These are phyloP conservation scores for Tetragonula carbonaria DNA, from an alignment of 2,888 invertebrate species.

Conservation along the genomic window DNA sequence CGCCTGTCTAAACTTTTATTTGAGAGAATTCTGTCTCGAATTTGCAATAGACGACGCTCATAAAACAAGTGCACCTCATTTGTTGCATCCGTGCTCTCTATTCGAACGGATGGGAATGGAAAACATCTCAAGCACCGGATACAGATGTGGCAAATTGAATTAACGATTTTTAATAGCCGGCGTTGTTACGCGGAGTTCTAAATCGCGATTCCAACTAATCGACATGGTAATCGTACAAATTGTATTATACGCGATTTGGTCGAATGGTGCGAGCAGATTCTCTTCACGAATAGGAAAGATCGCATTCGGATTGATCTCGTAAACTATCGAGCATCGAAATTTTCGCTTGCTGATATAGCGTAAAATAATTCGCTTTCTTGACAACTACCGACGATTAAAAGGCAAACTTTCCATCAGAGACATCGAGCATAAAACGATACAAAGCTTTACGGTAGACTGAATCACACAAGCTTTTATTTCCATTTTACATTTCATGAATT, in stretches of 20 bases:
- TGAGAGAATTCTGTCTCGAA: neutral
- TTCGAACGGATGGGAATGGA: neutral
- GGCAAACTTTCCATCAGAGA: too few relatives aligned
- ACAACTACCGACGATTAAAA: too few relatives aligned
- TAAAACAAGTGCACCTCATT: neutral
- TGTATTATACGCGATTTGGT: conserved; percentile 27
- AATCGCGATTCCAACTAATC: conserved; percentile 45
- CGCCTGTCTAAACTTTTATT: neutral
- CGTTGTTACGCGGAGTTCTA: conserved; percentile 3
- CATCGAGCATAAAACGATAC: too few relatives aligned
- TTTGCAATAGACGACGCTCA: neutral
- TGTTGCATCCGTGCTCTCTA: neutral
- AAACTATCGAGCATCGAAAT: conserved; percentile 27
- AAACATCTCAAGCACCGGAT: neutral
- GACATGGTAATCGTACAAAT: conserved; percentile 24
- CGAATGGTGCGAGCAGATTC: conserved; percentile 29
- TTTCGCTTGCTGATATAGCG: conserved; percentile 14
- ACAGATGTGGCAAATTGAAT: conserved; percentile 51
- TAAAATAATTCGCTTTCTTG: neutral
- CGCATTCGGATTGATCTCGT: conserved; percentile 15
- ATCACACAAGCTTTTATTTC: too few relatives aligned
- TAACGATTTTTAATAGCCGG: conserved; percentile 53
- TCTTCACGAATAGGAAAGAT: conserved; percentile 19
- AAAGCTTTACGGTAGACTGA: too few relatives aligned
- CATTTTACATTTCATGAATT: too few relatives aligned